Evolutionary conservation across 1,140 invertebrate genomes (phyloP).

Genomic region (Lepidurus packardi): DNA sequence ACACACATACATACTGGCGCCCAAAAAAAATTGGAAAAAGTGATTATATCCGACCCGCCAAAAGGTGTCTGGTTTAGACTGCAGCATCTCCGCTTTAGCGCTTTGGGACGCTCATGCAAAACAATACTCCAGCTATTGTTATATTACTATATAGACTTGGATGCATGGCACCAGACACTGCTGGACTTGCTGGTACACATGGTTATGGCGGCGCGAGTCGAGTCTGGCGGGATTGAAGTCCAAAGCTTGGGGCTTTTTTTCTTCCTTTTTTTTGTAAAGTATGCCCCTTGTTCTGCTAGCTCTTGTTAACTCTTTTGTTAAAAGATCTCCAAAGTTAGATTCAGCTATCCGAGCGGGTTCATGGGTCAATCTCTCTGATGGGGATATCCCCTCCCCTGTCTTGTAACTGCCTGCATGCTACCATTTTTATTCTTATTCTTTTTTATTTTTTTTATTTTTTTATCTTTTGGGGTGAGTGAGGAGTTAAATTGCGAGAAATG

Average conservation of each 20-base stretch:
- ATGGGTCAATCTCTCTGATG: background rate
- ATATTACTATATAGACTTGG: conserved; percentile 15
- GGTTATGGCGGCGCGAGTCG: conserved; percentile 5
- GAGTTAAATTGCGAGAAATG: background rate
- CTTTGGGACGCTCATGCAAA: conserved; percentile 5
- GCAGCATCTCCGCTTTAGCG: conserved; percentile 4
- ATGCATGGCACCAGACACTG: background rate
- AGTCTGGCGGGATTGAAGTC: background rate
- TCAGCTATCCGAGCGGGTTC: background rate
- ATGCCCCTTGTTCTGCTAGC: too few relatives aligned
- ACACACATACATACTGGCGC: background rate
- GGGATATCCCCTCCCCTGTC: background rate
- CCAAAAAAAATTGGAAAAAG: background rate
- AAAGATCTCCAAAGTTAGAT: background rate
- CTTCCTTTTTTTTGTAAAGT: too few relatives aligned
- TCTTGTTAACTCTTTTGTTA: background rate
- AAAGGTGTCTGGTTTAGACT: background rate
- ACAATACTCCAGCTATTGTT: conserved; percentile 16
- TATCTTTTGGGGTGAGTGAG: background rate
- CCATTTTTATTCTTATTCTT: background rate
- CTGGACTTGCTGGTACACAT: background rate
- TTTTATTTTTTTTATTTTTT: background rate
- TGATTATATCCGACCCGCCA: conserved; percentile 17
- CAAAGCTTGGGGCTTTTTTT: background rate
- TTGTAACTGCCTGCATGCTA: background rate